phyloP scores from a whole-genome alignment of 2,888 invertebrate species.

The Cerastis rubricosa region DNA sequence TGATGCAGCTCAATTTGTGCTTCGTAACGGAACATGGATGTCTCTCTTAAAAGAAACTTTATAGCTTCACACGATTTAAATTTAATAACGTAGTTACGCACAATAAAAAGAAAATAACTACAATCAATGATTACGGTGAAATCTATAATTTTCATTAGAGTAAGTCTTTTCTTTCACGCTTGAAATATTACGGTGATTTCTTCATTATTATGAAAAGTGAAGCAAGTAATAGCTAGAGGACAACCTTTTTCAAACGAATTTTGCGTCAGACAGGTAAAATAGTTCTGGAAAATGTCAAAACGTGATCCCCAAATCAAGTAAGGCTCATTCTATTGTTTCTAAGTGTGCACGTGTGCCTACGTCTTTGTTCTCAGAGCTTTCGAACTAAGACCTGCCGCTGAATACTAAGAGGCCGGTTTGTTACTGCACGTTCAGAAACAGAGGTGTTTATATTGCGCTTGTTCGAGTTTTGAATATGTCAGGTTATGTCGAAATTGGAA shows the following conservation, averaged over 20 bases:
- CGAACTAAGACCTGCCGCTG: conserved; percentile 53
- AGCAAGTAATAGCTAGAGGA: not conserved
- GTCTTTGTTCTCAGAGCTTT: conserved; percentile 63
- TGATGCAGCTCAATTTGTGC: conserved; percentile 59
- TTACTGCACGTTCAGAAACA: conserved; percentile 55
- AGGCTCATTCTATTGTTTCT: conserved; percentile 53
- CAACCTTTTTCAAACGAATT: conserved; percentile 1
- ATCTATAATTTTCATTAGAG: conserved; percentile 26
- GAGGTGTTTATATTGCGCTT: conserved; percentile 64
- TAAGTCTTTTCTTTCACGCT: conserved; percentile 24
- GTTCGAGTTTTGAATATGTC: conserved; percentile 63
- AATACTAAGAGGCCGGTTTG: conserved; percentile 63
- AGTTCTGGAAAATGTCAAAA: conserved; percentile 46
- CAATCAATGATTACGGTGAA: conserved; percentile 46
- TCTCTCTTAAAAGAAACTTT: conserved; percentile 52
- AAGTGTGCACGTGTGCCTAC: conserved; percentile 40
- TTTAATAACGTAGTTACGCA: conserved; percentile 48
- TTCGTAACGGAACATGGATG: conserved; percentile 48
- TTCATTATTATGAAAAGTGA: conserved; percentile 9
- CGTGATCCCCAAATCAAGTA: conserved; percentile 58
- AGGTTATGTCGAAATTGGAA: conserved; percentile 69
- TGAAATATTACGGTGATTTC: conserved; percentile 24
- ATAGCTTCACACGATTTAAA: conserved; percentile 42
- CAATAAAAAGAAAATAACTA: conserved; percentile 42
- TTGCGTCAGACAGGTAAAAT: conserved; percentile 42